Conservation (phyloP, 2,797 vertebrate species). For the Myripristis jacobus region DNA sequence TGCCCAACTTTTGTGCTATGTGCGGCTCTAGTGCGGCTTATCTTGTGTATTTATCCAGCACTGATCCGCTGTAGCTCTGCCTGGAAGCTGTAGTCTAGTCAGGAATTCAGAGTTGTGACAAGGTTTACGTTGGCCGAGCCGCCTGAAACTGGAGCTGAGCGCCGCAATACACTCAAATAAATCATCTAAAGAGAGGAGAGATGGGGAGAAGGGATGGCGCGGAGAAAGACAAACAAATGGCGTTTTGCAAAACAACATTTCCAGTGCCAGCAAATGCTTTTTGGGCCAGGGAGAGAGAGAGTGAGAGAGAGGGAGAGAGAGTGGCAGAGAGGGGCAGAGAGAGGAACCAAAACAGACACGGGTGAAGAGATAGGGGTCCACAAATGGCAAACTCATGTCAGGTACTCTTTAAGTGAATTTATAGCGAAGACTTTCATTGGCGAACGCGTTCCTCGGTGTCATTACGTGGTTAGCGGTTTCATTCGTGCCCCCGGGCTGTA, state of each 20-base stretch:
- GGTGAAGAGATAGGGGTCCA: conserved; percentile 33
- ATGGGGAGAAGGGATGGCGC: conserved; percentile 49
- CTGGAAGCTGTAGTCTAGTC: conserved; percentile 77
- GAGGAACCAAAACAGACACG: conserved; percentile 24
- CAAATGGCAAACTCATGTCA: conserved; percentile 71
- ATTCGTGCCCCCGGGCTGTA: conserved; percentile 65
- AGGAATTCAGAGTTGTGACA: conserved; percentile 82
- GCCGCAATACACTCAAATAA: conserved; percentile 74
- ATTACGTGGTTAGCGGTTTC: conserved; percentile 79
- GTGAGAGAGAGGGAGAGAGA: background rate
- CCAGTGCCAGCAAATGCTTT: conserved; percentile 57
- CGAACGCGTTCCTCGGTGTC: conserved; percentile 70
- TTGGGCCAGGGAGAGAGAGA: conserved; percentile 31
- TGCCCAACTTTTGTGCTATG: conserved; percentile 50
- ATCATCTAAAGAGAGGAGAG: conserved; percentile 72
- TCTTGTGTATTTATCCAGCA: conserved; percentile 76
- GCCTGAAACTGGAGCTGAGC: conserved; percentile 78
- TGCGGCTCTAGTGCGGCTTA: conserved; percentile 64
- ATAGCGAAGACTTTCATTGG: conserved; percentile 69
- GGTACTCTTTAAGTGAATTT: conserved; percentile 77
- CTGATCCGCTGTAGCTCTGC: conserved; percentile 74
- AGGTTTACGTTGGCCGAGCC: conserved; percentile 81
- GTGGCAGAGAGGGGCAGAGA: conserved; percentile 9
- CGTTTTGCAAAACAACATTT: conserved; percentile 73
- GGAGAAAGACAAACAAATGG: conserved; percentile 80